Evolutionary conservation across 2,888 invertebrate genomes (phyloP), one percentile per base, ranked within the genome.

Genomic region (Oasisia sp.): DNA sequence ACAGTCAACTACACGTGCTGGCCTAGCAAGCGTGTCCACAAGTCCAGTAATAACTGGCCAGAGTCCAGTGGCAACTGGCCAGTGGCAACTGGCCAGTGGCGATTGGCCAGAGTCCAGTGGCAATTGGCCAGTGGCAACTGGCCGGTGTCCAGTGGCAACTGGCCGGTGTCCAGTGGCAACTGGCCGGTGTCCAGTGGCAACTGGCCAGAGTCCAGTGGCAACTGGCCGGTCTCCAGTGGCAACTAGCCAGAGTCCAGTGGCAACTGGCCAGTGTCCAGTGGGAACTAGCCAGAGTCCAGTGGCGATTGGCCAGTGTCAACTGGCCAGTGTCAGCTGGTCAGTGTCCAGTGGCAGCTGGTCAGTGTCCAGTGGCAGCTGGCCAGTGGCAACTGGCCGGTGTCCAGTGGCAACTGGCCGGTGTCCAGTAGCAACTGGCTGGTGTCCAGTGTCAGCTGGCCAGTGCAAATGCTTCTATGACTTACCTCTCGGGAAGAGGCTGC

Each of bases 21-120:
- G 74, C 74, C 74, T 74, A 74, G 74, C 74, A 74, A 74, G 74
- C 74, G 74, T 27, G 27, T 74, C 74, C 74, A 74, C n/a, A n/a
- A 19, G n/a, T n/a, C n/a, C n/a, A n/a, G n/a, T n/a, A n/a, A n/a
- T n/a, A n/a, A n/a, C n/a, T n/a, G n/a, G n/a, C 27, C n/a, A 74
- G 74, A 27, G 74, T 38, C 38, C 38, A 38, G 38, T 38, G 38
- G 38, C 38, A 38, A 38, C 38, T 38, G 38, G 38, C 38, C 38
- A 38, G 38, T 38, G 38, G 1, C 4, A 38, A 38, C 38, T 38
- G 38, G 4, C 74, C 74, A 74, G 74, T 74, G 74, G n/a, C 4
- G 4, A n/a, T 0, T 74, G 19, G 27, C 74, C 7, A 27, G 74
- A 27, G 27, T 3, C 0, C n/a, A 38, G 38, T 38, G 1, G 38